Base-by-base conservation (phyloP, 2,797 vertebrate genomes). In the Diglossa cyanea region DNA sequence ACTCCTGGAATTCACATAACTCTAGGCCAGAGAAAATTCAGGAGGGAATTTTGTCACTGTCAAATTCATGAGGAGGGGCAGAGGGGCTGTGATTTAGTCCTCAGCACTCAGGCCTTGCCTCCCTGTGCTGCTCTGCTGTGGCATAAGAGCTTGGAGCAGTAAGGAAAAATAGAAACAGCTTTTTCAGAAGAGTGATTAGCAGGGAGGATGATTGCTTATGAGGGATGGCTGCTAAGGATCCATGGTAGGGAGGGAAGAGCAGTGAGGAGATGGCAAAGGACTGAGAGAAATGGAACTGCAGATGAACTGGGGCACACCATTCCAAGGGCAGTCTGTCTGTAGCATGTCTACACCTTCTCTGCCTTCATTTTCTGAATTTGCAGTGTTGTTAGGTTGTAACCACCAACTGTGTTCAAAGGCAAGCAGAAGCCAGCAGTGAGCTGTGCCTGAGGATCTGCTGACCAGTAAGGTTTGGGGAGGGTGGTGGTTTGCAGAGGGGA, bases 381-480 rank as follows among this genome's bases (percentile, higher is more conserved):
- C 62, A 63, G 55, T 16, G 35, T 28, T 92, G 35, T 21, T 11
- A 78, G 30, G 37, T 13, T 93, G 87, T 67, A 88, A 74, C 81
- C 92, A 89, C 83, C 55, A 84, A 2, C 61, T 33, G 40, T 26
- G 44, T 88, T 95, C 82, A 93, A 61, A 94, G 87, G 81, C 82
- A 45, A 75, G 66, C 70, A 70, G 86, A 62, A 66, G 83, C 51
- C 2, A 5, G 35, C 77, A 86, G 48, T 45, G 76, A 93, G 55
- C 93, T 3, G 2, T 58, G 88, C 62, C 79, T 81, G 77, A 86
- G 81, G 60, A 91, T 91, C 7, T 70, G 91, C 86, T 97, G 95
- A 92, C 87, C 94, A 50, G 84, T 28, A 66, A 44, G 17, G 8
- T 94, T 95, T 33, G 25, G 87, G 72, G 72, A 54, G 82, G 54